phyloP scores from a whole-genome alignment of 2,888 invertebrate genomes.

The Acrobasis suavella region DNA sequence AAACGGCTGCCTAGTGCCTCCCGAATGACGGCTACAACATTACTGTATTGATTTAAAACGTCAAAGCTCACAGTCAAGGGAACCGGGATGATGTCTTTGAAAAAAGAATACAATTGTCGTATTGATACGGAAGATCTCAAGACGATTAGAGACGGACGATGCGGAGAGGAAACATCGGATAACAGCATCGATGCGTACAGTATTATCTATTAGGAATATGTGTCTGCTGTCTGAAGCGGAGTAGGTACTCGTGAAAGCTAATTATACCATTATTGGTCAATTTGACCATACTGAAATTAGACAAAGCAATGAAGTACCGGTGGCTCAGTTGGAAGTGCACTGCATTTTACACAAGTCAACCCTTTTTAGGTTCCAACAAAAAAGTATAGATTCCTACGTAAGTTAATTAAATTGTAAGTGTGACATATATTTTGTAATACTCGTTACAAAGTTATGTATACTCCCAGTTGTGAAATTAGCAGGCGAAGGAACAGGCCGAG shows the following conservation, averaged over 20 bases:
- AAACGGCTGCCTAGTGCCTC: slow-evolving; percentile 36
- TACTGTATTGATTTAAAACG: slow-evolving; percentile 22
- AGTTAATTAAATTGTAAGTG: background rate
- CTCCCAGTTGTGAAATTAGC: background rate
- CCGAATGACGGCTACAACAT: slow-evolving; percentile 18
- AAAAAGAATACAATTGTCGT: slow-evolving; percentile 1
- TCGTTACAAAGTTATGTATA: background rate
- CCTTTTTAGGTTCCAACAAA: too few species aligned
- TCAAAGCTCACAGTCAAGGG: slow-evolving; percentile 1
- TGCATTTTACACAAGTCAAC: too few species aligned
- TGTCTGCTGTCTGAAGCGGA: too few species aligned
- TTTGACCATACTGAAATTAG: too few species aligned
- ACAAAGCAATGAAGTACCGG: too few species aligned
- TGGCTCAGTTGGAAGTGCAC: too few species aligned
- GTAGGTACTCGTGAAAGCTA: too few species aligned
- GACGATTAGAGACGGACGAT: slow-evolving; percentile 1
- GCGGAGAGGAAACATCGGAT: slow-evolving; percentile 1
- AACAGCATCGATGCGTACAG: background rate
- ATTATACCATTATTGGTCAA: too few species aligned
- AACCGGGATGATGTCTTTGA: background rate
- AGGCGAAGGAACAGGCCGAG: background rate
- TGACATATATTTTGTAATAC: background rate
- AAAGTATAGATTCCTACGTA: too few species aligned
- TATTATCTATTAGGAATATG: too few species aligned
- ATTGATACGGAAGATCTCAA: background rate